Evolutionary conservation across 2,797 vertebrate species (phyloP).

Genomic region (Cuculus canorus): DNA sequence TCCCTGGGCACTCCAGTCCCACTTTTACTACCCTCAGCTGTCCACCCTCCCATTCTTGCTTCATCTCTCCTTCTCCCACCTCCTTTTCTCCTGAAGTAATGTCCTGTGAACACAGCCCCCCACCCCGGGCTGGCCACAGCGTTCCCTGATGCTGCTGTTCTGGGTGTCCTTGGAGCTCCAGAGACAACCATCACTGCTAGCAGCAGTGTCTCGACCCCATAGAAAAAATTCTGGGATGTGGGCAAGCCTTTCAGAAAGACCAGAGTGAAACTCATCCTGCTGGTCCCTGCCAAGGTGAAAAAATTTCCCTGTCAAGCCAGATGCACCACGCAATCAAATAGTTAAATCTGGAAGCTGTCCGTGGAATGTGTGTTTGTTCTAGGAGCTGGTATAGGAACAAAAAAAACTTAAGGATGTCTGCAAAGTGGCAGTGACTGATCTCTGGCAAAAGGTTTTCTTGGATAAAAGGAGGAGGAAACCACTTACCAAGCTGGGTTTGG

Average conservation of each 20-base stretch:
- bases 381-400: not conserved
- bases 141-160: not conserved
- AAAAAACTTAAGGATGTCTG: not conserved
- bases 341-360: not conserved
- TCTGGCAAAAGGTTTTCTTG: not conserved
- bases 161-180: not conserved
- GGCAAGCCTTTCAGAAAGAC: not conserved
- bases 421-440: not conserved
- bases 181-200: not conserved
- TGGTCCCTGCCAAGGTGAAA: not conserved
- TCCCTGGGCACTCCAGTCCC: too few species aligned
- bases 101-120: not conserved
- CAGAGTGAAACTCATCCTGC: not conserved
- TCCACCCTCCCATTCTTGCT: not conserved
- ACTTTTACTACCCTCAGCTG: not conserved
- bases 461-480: slow-evolving; percentile 7
- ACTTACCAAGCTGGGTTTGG: not conserved
- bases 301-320: not conserved
- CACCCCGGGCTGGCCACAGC: not conserved
- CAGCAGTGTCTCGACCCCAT: not conserved
- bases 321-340: not conserved
- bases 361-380: not conserved
- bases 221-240: not conserved
- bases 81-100: not conserved
- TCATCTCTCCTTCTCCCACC: not conserved